Conservation (phyloP, 2,113 vertebrate species). For the Panthera tigris region DNA sequence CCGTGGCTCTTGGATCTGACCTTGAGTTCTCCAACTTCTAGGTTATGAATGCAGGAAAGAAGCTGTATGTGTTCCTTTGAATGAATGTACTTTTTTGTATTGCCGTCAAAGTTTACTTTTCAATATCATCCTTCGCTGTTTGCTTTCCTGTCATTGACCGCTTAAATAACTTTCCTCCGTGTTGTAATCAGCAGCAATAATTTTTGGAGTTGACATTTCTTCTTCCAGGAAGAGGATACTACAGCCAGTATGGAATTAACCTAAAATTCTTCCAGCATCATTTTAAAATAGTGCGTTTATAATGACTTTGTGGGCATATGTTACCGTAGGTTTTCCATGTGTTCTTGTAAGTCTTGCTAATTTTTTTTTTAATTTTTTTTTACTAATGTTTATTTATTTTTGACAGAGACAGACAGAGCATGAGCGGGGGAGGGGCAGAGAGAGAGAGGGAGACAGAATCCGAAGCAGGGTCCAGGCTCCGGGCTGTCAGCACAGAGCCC, state of each 20-base stretch:
- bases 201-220: slow-evolving; percentile 36
- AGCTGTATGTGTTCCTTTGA: background rate
- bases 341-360: slow-evolving; percentile 64
- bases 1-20: background rate
- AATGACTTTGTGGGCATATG: slow-evolving; percentile 56
- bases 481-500: no score
- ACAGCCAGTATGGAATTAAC: slow-evolving; percentile 74
- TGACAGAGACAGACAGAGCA: no score
- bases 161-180: slow-evolving; percentile 64
- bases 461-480: no score
- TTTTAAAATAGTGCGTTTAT: slow-evolving; percentile 70
- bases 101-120: slow-evolving; percentile 26
- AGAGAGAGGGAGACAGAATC: no score
- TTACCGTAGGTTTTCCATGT: slow-evolving; percentile 52
- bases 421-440: no score
- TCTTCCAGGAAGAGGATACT: slow-evolving; percentile 58
- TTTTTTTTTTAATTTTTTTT: background rate
- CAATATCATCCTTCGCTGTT: slow-evolving; percentile 38
- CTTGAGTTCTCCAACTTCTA: background rate
- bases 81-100: background rate
- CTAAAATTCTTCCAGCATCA: slow-evolving; percentile 50
- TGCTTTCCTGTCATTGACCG: slow-evolving; percentile 47
- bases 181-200: slow-evolving; percentile 59
- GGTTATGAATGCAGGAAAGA: slow-evolving; percentile 29
- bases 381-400: no score